phyloP scores from a whole-genome alignment of 1,140 invertebrate species.

The Mycetomoellerius zeteki region DNA sequence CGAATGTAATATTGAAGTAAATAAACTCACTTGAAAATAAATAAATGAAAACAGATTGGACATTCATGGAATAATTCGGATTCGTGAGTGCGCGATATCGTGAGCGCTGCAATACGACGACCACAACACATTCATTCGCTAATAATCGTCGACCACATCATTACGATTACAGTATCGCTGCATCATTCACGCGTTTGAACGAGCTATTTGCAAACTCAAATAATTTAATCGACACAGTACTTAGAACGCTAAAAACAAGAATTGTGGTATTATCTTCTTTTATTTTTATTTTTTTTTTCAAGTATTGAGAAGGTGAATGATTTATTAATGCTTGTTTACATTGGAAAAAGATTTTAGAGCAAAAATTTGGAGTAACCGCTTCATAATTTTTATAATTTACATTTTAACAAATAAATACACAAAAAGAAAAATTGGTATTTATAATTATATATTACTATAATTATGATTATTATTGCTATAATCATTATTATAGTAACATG shows the following conservation, averaged over 20 bases:
- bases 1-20: slow-evolving; percentile 31
- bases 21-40: slow-evolving; percentile 43
- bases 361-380: neutral
- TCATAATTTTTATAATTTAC: neutral
- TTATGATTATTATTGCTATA: no score
- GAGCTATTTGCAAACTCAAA: slow-evolving; percentile 1
- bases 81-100: slow-evolving; percentile 4
- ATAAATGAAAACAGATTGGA: slow-evolving; percentile 53
- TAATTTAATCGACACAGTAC: neutral
- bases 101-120: slow-evolving; percentile 4
- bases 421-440: no score
- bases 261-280: no score
- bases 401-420: neutral
- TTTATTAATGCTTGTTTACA: neutral
- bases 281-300: neutral
- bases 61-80: slow-evolving; percentile 49
- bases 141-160: slow-evolving; percentile 59
- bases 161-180: slow-evolving; percentile 52
- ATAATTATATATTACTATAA: no score
- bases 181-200: neutral
- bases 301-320: neutral
- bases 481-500: no score
- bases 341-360: neutral
- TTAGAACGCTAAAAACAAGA: neutral
- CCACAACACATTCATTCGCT: slow-evolving; percentile 56